Evolutionary conservation across 2,797 vertebrate genomes (phyloP).

Genomic region (Fistularia tabacaria): DNA sequence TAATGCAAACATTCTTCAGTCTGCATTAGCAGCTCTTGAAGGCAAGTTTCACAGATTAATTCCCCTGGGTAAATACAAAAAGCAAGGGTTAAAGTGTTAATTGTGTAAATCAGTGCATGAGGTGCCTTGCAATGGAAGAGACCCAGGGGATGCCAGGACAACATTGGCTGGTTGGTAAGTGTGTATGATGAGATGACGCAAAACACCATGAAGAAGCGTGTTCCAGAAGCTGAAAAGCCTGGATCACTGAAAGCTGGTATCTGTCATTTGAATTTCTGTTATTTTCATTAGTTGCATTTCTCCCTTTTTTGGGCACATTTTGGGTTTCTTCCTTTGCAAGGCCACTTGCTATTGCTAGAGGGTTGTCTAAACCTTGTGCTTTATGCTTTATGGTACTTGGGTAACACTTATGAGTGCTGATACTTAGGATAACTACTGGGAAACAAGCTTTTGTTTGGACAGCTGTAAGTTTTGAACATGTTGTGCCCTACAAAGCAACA

Average conservation of each 20-base stretch:
- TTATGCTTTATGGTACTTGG: conserved; percentile 61
- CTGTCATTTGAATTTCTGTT: neutral
- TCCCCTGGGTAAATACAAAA: neutral
- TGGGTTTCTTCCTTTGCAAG: neutral
- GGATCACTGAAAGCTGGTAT: neutral
- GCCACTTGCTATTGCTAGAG: neutral
- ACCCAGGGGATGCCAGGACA: conserved; percentile 68
- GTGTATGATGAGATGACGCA: conserved; percentile 28
- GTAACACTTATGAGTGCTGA: conserved; percentile 45
- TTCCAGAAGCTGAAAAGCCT: conserved; percentile 10
- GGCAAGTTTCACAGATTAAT: conserved; percentile 12
- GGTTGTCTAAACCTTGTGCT: conserved; percentile 16
- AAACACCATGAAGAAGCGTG: conserved; percentile 16
- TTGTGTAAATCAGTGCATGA: conserved; percentile 4
- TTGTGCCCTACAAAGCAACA: conserved; percentile 41
- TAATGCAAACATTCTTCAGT: conserved; percentile 10
- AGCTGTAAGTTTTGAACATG: conserved; percentile 70
- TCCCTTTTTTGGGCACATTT: neutral
- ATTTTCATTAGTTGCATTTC: neutral
- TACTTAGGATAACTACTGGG: conserved; percentile 61
- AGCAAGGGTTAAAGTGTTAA: neutral
- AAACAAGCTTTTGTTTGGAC: conserved; percentile 77
- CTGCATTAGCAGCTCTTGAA: conserved; percentile 9
- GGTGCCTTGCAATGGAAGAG: conserved; percentile 39
- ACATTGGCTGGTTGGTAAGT: conserved; percentile 45